These are phyloP conservation scores for Gymnorhina tibicen DNA, from an alignment of 2,113 vertebrate genomes.

Conservation along the genomic window DNA sequence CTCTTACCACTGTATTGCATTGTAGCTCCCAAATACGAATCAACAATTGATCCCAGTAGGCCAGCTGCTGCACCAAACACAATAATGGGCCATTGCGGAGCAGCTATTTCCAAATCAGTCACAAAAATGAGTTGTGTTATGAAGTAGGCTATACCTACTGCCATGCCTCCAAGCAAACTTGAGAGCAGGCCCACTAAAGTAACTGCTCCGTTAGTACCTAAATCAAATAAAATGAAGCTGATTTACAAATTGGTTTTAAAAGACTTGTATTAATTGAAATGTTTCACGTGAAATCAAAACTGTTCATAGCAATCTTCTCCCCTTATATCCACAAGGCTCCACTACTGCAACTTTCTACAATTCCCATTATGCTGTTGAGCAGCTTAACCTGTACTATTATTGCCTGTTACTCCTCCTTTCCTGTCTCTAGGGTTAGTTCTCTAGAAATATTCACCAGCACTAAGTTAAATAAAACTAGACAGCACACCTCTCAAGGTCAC, in stretches of 20 bases:
- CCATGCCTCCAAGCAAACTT: constrained; percentile 86
- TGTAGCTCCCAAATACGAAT: constrained; percentile 91
- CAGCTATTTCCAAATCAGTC: constrained; percentile 80
- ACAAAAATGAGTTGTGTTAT: constrained; percentile 82
- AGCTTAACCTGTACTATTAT: background rate
- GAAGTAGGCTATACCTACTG: constrained; percentile 85
- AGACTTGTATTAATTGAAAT: background rate
- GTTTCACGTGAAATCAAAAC: background rate
- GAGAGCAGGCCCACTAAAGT: constrained; percentile 83
- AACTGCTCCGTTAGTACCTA: constrained; percentile 94
- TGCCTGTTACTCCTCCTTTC: background rate
- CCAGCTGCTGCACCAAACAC: constrained; percentile 85
- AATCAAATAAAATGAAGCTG: background rate
- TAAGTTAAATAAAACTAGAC: background rate
- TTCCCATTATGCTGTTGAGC: background rate
- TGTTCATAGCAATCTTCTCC: background rate
- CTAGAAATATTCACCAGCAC: background rate
- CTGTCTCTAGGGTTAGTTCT: background rate
- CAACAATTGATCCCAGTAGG: constrained; percentile 89
- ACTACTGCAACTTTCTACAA: background rate
- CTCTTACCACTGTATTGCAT: constrained; percentile 93
- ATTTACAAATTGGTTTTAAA: background rate
- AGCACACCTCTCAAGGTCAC: background rate
- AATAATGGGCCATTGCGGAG: constrained; percentile 92
- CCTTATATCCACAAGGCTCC: background rate